Evolutionary conservation across 2,113 vertebrate species (phyloP), one percentile per base, ranked within the genome.

Genomic region (Phylloscopus whistleri): DNA sequence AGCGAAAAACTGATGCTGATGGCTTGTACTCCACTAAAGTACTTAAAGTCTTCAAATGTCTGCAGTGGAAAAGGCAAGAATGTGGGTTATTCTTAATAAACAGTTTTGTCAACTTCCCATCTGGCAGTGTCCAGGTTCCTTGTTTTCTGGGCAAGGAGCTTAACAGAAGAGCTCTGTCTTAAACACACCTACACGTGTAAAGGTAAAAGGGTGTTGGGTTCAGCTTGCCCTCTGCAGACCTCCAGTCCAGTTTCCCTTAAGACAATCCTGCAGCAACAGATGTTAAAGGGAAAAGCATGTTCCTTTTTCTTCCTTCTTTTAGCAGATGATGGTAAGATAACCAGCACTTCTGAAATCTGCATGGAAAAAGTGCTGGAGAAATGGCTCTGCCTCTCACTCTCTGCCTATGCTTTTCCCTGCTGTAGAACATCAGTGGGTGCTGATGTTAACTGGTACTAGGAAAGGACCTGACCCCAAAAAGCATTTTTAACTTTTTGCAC

Each of bases 131-230:
- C 49, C 33, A 51, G 39, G 63, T 95, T 96, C 91, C 91, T 95
- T 83, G 48, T 96, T 89, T 93, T 53, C 72, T 83, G 94, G 90
- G 26, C 86, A 78, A 87, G 94, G 83, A 89, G 87, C 60, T 68
- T 69, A 91, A 91, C 82, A 88, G 84, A 91, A 89, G 92, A 52
- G 30, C 69, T 81, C 84, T 95, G 74, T 95, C 85, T 90, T 70
- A 81, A 94, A 87, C 73, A 89, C 81, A 49, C 76, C 88, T 93
- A 85, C 66, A 26, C 30, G 3, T 9, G 35, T 75, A 83, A 85
- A 68, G 56, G 37, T 55, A 23, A 62, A 74, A 23, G 2, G 6
- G 5, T 70, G 60, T 74, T 84, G 48, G 16, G 66, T 59, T 87
- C 85, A 90, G 39, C 69, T 96, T 24, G 3, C 67, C 55, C 41